Base-by-base conservation (phyloP, 2,797 vertebrate species). In the Eospalax fontanierii region DNA sequence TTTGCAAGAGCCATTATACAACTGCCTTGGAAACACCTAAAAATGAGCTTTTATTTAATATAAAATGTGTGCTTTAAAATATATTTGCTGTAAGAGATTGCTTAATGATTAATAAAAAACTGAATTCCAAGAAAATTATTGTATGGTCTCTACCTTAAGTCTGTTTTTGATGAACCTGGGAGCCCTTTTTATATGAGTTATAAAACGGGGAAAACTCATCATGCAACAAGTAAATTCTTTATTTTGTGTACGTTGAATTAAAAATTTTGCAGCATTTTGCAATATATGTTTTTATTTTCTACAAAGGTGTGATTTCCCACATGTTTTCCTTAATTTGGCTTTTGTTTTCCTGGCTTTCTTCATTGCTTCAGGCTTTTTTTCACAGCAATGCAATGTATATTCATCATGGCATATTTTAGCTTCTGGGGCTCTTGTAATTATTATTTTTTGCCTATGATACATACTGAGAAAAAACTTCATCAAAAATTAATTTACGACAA, bases 91-190 rank as follows among this genome's bases (percentile, higher is more conserved):
- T 80, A 80, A 65, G 26, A 79, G 38, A 22, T 89, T 65, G 54
- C 50, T 59, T 89, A 89, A 78, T 70, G 50, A 89, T n/a, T n/a
- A n/a, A 24, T 46, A 73, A 83, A 89, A 83, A 74, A 82, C 46
- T 87, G 38, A 86, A 83, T 71, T 68, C 73, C 16, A 74, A 91
- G 50, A 94, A n/a, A 87, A 74, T 70, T 61, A 35, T 54, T 65
- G 19, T 40, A 38, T 22, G 87, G 30, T 43, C 30, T 33, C 28
- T 22, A 43, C 40, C 24, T 46, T 26, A 14, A 81, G 33, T 33
- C 11, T 46, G 46, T 35, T 93, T 89, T 38, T 85, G 35, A 46
- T 92, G 73, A 90, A 87, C 6, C 35, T 59, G 50, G 70, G 81
- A 59, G n/a, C 14, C 22, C 33, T 61, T 83, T 11, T 70, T n/a